Conservation (phyloP, 2,888 invertebrate genomes). For the Cynaeus angustus region DNA sequence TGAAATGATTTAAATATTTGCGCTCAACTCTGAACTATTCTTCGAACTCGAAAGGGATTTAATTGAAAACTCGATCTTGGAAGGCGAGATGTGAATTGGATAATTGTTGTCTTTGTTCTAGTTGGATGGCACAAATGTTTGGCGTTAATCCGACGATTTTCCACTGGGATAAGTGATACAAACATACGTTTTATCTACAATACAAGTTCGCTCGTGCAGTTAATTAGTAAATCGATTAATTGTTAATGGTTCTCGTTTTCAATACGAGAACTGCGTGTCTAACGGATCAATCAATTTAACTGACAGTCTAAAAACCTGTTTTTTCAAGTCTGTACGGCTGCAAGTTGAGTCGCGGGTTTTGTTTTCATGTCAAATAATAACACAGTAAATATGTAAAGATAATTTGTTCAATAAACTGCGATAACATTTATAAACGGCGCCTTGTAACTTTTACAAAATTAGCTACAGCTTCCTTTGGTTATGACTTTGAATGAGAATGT, state of each 20-base stretch:
- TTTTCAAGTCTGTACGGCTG: not conserved
- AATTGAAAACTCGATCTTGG: conserved; percentile 26
- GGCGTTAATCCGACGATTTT: conserved; percentile 44
- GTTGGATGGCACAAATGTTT: conserved; percentile 34
- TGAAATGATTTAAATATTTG: conserved; percentile 42
- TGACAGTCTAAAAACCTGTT: conserved; percentile 23
- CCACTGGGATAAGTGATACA: conserved; percentile 33
- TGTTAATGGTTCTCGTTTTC: conserved; percentile 48
- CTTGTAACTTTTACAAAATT: too few species aligned
- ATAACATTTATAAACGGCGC: too few species aligned
- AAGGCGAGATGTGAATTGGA: conserved; percentile 29
- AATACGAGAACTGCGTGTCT: conserved; percentile 33
- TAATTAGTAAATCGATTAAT: conserved; percentile 52
- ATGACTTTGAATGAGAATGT: too few species aligned
- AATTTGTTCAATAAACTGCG: not conserved
- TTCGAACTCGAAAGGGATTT: conserved; percentile 11
- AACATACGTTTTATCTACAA: conserved; percentile 43
- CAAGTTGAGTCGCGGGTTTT: not conserved
- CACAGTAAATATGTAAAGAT: not conserved
- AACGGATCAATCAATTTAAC: conserved; percentile 30
- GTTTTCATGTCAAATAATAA: conserved; percentile 18
- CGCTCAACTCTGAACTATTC: conserved; percentile 17
- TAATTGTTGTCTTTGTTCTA: conserved; percentile 45
- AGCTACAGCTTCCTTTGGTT: too few species aligned
- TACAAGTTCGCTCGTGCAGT: conserved; percentile 33